phyloP scores from a whole-genome alignment of 1,140 invertebrate species.

The Hypsibius dujardini region DNA sequence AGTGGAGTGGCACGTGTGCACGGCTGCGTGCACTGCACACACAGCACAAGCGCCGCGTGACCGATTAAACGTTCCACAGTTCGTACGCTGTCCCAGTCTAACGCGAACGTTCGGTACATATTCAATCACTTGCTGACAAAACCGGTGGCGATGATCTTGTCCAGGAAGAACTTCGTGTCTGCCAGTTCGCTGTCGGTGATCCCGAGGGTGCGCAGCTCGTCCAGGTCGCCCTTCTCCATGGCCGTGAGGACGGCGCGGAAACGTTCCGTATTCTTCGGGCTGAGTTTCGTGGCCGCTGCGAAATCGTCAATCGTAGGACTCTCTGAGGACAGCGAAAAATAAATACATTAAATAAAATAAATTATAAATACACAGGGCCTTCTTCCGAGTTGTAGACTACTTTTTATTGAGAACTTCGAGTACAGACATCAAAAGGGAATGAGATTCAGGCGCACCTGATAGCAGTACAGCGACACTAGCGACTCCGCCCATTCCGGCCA shows the following conservation, averaged over 20 bases:
- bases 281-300: slow-evolving; percentile 61
- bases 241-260: slow-evolving; percentile 82
- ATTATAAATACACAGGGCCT: slow-evolving; percentile 15
- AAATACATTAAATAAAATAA: not conserved
- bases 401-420: slow-evolving; percentile 13
- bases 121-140: slow-evolving; percentile 50
- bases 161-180: slow-evolving; percentile 91
- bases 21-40: too few species aligned
- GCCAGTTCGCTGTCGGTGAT: slow-evolving; percentile 86
- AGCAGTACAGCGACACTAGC: slow-evolving; percentile 82
- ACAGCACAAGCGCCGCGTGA: too few species aligned
- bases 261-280: slow-evolving; percentile 71
- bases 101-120: too few species aligned
- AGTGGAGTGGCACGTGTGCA: too few species aligned
- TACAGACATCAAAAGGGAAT: not conserved
- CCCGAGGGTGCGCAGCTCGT: slow-evolving; percentile 75
- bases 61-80: too few species aligned
- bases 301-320: slow-evolving; percentile 90
- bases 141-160: slow-evolving; percentile 85
- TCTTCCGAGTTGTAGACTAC: not conserved
- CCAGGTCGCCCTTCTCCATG: slow-evolving; percentile 81
- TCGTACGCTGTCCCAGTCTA: too few species aligned
- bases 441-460: slow-evolving; percentile 48
- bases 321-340: slow-evolving; percentile 42
- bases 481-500: slow-evolving; percentile 71